Base-by-base conservation (phyloP, 2,888 invertebrate genomes). In the Argyresthia albistria region DNA sequence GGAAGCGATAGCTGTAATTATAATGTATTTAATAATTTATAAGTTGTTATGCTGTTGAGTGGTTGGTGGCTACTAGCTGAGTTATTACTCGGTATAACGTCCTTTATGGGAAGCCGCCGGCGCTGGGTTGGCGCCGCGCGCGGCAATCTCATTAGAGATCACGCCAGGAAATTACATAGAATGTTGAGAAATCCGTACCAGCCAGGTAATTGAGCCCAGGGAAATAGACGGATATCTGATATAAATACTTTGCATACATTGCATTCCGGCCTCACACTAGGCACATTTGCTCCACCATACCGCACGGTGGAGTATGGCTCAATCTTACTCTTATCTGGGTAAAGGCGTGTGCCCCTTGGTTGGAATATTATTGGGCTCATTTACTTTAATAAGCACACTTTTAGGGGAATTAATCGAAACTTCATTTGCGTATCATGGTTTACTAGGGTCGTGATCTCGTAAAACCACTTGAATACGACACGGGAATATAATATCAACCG, bases 1-100 rank as follows among this genome's bases (percentile, higher is more conserved):
- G 70, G 70, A 67, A 69, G 61, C 62, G 70, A 75, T 79, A 78
- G 62, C 60, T 64, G 66, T 69, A 70, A 73, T 75, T 79, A 76
- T 67, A 76, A 69, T 69, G 72, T 72, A 80, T 80, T 80, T 62
- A 79, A 78, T 81, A 73, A 77, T 76, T 75, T 76, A 79, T 81
- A 74, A 75, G 71, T 65, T 67, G 72, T 67, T 69, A 65, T 67
- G 67, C 65, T 64, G 63, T 66, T 65, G 66, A 69, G 67, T 62
- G 65, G 62, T 63, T 60, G 64, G 69, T 68, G 64, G 70, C 69
- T 73, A 70, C 66, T 60, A 56, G 63, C 14, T 51, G 46, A 51
- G 50, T 50, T 71, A 82, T 82, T 81, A 80, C 71, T 77, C 6
- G 25, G 82, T 83, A 77, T 25, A 79, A 73, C 62, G 73, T 71